These are phyloP conservation scores for Cistogaster globosa DNA, from an alignment of 2,888 invertebrate species.

Conservation along the genomic window DNA sequence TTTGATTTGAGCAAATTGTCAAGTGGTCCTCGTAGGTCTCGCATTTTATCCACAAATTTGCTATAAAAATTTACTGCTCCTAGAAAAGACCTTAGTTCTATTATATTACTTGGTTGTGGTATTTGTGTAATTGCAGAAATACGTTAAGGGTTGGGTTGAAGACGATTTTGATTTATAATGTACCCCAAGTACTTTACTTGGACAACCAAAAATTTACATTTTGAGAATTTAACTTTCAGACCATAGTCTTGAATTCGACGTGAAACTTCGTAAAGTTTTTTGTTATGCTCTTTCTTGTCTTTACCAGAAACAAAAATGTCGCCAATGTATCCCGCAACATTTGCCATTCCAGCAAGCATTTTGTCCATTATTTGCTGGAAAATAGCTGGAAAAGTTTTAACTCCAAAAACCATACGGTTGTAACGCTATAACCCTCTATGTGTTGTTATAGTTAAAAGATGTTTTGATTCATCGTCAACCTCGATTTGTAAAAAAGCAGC, in stretches of 20 bases:
- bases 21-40: slow-evolving; percentile 52
- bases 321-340: slow-evolving; percentile 52
- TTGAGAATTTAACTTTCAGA: slow-evolving; percentile 55
- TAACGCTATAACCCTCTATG: slow-evolving; percentile 45
- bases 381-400: too few relatives aligned
- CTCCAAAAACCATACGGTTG: too few relatives aligned
- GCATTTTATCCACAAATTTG: slow-evolving; percentile 60
- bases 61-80: slow-evolving; percentile 67
- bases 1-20: slow-evolving; percentile 34
- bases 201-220: slow-evolving; percentile 18
- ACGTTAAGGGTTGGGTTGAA: slow-evolving; percentile 59
- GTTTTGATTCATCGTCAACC: too few relatives aligned
- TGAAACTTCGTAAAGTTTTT: too few relatives aligned
- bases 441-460: too few relatives aligned
- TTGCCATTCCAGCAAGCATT: slow-evolving; percentile 45
- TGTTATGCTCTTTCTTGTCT: slow-evolving; percentile 7
- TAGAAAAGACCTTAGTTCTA: slow-evolving; percentile 29
- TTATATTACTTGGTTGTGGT: slow-evolving; percentile 63
- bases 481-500: too few relatives aligned
- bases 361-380: slow-evolving; percentile 71
- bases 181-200: too few relatives aligned
- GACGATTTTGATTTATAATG: too few relatives aligned
- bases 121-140: slow-evolving; percentile 50
- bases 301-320: slow-evolving; percentile 60
- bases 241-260: slow-evolving; percentile 6